Base-by-base conservation (phyloP, 2,888 invertebrate species). In the Onchidella celtica region DNA sequence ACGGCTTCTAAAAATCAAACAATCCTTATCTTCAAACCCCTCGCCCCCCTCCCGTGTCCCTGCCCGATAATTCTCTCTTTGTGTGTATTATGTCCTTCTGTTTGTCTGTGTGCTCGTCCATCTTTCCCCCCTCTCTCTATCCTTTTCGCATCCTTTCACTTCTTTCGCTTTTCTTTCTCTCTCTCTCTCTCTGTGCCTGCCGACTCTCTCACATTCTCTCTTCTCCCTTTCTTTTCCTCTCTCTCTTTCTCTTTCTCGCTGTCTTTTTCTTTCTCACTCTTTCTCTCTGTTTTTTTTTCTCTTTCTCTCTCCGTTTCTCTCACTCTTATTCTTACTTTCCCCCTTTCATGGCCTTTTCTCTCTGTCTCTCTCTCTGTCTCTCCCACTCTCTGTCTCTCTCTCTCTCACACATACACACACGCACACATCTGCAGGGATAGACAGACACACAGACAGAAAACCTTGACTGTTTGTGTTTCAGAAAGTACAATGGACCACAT, bases 371-470 rank as follows among this genome's bases (percentile, higher is more conserved):
- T n/a, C n/a, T n/a, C n/a, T n/a, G n/a, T n/a, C n/a, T n/a, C n/a
- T n/a, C n/a, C n/a, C n/a, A n/a, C n/a, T n/a, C n/a, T n/a, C n/a
- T n/a, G n/a, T 17, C 59, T 34, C 36, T 61, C 74, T 61, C 74
- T 3, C 24, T n/a, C 38, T 2, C 69, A 69, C 69, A 69, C 69
- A 69, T 6, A 69, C 69, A 38, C 69, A 69, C 69, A 69, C 69
- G 38, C 69, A 36, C 69, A 69, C 38, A 32, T 9, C 2, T 14
- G 17, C 72, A 47, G 29, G 17, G 2, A 55, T 9, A 38, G 24
- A 27, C 9, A 29, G 24, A 4, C 27, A 47, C 17, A 14, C 24
- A 6, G 3, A 27, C 24, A 47, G 4, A 24, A 47, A 6, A 55
- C 2, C 59, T 6, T 36, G 11, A 61, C 9, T 59, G 24, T 74